Base-by-base conservation (phyloP, 2,888 invertebrate species). In the Caenorhabditis japonica region DNA sequence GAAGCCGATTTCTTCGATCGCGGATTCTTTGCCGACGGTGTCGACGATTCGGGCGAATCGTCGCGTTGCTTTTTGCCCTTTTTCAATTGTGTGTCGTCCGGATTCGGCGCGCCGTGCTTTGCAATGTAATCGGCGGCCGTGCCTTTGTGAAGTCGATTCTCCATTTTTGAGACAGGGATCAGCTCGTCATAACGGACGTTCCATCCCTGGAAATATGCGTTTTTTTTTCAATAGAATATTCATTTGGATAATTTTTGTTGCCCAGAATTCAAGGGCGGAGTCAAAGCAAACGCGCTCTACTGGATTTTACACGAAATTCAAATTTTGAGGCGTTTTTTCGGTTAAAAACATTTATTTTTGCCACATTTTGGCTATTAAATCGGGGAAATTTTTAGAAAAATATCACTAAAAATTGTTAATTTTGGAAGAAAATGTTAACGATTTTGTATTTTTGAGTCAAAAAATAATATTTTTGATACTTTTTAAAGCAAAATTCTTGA, bases 181-280 rank as follows among this genome's bases (percentile, higher is more conserved):
- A 23, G 30, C 21, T 73, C 73, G 43, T 78, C 77, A 49, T 78
- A 53, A 7, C 75, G 64, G 19, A 25, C 39, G 33, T 73, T 59
- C 75, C 75, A 78, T 4, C 77, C 77, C 46, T 47, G 15, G 13
- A 68, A 39, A 44, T 8, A 5, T 8, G 19, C 23, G n/a, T 3
- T 33, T n/a, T n/a, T n/a, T n/a, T n/a, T n/a, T n/a, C n/a, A n/a
- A n/a, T n/a, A n/a, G n/a, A n/a, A n/a, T n/a, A n/a, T n/a, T n/a
- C n/a, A n/a, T n/a, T n/a, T n/a, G n/a, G n/a, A n/a, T n/a, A n/a
- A n/a, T n/a, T n/a, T n/a, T n/a, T n/a, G n/a, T n/a, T n/a, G n/a
- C n/a, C n/a, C n/a, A n/a, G n/a, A n/a, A n/a, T n/a, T n/a, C n/a
- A n/a, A n/a, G n/a, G n/a, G n/a, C n/a, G n/a, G n/a, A n/a, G n/a